These are phyloP conservation scores for Agrilus planipennis DNA, from an alignment of 1,140 invertebrate species.

Conservation along the genomic window DNA sequence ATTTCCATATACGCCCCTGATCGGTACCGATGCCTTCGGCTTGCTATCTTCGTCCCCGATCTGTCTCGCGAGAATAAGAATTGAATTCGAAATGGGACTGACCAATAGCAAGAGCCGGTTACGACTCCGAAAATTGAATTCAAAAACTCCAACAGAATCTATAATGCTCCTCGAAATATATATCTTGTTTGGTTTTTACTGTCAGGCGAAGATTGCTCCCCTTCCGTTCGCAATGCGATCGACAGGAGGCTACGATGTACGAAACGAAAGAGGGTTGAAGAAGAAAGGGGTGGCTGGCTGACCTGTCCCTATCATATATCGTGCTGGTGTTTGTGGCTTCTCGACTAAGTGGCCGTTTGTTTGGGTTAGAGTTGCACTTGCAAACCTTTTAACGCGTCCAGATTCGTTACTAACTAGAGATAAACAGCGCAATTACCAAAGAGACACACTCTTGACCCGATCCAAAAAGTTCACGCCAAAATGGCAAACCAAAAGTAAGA, in stretches of 20 bases:
- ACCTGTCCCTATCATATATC: conserved; percentile 14
- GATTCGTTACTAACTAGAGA: conserved; percentile 21
- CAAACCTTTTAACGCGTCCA: conserved; percentile 28
- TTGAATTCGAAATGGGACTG: conserved; percentile 34
- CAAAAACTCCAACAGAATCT: conserved; percentile 35
- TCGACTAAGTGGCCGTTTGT: conserved; percentile 31
- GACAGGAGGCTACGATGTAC: not conserved
- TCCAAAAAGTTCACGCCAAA: no score
- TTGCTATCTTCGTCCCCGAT: conserved; percentile 19
- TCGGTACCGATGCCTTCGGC: conserved; percentile 14
- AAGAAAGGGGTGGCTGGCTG: not conserved
- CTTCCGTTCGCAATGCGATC: conserved; percentile 3
- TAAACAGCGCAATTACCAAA: conserved; percentile 17
- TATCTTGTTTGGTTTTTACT: conserved; percentile 28
- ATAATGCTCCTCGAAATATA: conserved; percentile 31
- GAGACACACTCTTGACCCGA: no score
- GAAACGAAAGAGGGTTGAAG: no score
- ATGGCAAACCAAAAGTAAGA: no score
- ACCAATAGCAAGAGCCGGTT: conserved; percentile 33
- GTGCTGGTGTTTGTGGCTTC: conserved; percentile 27
- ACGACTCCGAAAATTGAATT: conserved; percentile 35
- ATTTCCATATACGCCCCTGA: conserved; percentile 30
- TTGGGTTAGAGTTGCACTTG: conserved; percentile 16
- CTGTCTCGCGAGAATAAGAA: conserved; percentile 34
- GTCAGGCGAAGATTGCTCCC: conserved; percentile 12